Evolutionary conservation across 2,797 vertebrate genomes (phyloP).

Genomic region (Coracias cyanogaster): DNA sequence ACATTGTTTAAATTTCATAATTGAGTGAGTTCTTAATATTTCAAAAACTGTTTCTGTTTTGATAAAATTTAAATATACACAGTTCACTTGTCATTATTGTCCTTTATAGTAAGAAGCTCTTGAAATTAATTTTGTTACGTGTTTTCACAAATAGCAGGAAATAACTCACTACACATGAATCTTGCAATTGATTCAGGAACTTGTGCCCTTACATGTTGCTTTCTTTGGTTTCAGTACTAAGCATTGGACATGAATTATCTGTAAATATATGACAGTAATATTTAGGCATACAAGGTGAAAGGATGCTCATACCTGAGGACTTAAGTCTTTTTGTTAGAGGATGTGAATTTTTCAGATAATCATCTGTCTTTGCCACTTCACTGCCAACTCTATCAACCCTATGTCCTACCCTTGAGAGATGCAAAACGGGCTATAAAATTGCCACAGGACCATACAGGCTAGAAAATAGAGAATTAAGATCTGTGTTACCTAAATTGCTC

Average conservation of each 20-base stretch:
- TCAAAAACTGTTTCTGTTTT: conserved; percentile 18
- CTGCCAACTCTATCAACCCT: background rate
- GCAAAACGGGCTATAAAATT: background rate
- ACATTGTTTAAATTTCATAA: conserved; percentile 27
- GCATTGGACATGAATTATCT: background rate
- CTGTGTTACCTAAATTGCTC: background rate
- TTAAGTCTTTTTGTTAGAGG: background rate
- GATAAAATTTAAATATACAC: background rate
- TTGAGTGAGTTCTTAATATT: conserved; percentile 34
- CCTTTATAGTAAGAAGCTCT: background rate
- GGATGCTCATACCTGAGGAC: background rate
- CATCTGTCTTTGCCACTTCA: conserved; percentile 15
- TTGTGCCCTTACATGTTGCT: rapidly evolving
- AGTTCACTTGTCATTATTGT: background rate
- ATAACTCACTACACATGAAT: background rate
- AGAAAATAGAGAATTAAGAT: conserved; percentile 11
- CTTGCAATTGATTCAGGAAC: rapidly evolving
- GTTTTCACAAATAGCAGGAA: background rate
- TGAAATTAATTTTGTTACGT: background rate
- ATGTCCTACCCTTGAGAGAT: background rate
- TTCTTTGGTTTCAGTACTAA: background rate
- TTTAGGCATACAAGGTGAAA: background rate
- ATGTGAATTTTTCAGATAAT: conserved; percentile 34
- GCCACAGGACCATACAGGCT: background rate
- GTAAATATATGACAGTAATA: background rate